A percentile compares a stretch with the other conserved stretches of the same genome.
These are phyloP conservation scores for Rhombomys opimus DNA, from an alignment of 2,113 vertebrate species.

Conservation along the genomic window DNA sequence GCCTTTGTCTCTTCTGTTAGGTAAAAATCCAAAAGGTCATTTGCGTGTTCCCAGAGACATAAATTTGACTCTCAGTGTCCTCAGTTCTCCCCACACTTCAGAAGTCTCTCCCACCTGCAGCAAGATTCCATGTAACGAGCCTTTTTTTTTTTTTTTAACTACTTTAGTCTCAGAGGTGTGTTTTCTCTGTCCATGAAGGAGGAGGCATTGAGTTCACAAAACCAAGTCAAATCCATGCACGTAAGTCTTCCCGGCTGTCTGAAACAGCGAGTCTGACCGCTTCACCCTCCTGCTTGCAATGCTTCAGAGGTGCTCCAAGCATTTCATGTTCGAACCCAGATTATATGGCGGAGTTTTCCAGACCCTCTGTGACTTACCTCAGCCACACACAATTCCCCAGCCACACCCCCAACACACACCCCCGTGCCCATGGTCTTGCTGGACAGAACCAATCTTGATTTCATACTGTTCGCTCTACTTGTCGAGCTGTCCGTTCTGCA, in stretches of 20 bases:
- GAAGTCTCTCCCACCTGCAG: background rate
- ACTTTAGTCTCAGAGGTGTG: constrained; percentile 13
- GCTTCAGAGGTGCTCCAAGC: background rate
- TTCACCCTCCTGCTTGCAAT: background rate
- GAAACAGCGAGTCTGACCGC: constrained; percentile 15
- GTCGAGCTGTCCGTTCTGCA: background rate
- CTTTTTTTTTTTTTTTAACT: background rate
- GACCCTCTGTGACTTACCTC: background rate
- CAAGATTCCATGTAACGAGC: background rate
- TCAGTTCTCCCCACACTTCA: background rate
- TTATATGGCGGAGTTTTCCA: background rate
- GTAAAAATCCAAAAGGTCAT: background rate
- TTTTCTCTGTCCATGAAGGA: background rate
- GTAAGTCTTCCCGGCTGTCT: background rate
- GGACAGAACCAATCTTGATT: background rate
- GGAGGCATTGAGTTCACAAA: background rate
- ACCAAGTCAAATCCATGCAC: background rate
- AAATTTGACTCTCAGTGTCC: background rate
- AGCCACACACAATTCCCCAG: background rate
- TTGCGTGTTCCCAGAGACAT: background rate
- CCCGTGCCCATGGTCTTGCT: background rate
- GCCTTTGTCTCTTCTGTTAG: background rate
- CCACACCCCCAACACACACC: rapidly evolving
- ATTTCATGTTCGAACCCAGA: background rate
- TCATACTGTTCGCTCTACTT: background rate